Evolutionary conservation across 2,113 vertebrate species (phyloP), one percentile per base, ranked within the genome.

Genomic region (Sinocyclocheilus grahami): DNA sequence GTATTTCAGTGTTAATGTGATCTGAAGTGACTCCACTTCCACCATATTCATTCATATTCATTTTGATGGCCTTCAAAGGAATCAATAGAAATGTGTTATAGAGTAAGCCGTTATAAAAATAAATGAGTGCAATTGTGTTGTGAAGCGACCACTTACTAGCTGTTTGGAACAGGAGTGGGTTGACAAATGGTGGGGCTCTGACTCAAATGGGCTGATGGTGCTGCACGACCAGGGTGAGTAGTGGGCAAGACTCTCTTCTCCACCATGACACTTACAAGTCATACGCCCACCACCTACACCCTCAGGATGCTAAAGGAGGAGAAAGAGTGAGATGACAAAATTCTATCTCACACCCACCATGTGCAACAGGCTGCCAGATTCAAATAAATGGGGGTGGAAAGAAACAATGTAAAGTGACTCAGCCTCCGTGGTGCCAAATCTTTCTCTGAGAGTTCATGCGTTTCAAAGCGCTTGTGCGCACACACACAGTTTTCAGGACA

Each of bases 161-260:
- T 96, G 94, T 53, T 98, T 96, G 1, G 97, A 94, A 92, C 95
- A 96, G 92, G 97, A 95, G 92, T 91, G 91, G 72, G 93, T 22
- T 0, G 92, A 83, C 90, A 95, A 89, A 95, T 95, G 95, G 88
- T 95, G 96, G 76, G 95, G 94, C 87, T 98, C 97, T 0, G 97
- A 96, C 91, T 99, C 97, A 27, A 97, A 96, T 71, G 96, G 95
- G 89, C 96, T 96, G 93, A 97, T 96, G 87, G 96, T 95, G 58
- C 96, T 96, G 89, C 97, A 98, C 89, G 98, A 98, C 97, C 98
- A 99, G 4, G 97, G 97, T 16, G 97, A 97, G 90, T 98, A 99
- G 93, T 96, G 98, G 69, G 96, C 95, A 85, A 97, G 94, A 90
- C 94, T 95, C 27, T 95, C 92, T 86, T 98, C 96, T 22, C 96